Percentiles rank a stretch among this genome's conserved stretches.
These are phyloP conservation scores for Aplidium turbinatum DNA, from an alignment of 23 tunicate species.

Conservation along the genomic window DNA sequence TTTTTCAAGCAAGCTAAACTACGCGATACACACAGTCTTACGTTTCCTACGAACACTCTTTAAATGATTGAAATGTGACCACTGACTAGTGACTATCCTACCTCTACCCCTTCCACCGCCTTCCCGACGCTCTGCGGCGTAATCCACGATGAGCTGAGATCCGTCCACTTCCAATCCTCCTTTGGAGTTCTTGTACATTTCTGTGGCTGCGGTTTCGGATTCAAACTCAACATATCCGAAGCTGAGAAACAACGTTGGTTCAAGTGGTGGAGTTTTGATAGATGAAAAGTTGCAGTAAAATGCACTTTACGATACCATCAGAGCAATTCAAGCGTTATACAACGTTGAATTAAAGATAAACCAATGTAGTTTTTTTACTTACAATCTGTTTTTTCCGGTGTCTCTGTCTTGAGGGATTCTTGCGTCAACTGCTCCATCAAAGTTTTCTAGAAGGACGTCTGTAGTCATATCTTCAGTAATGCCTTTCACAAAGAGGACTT, in stretches of 20 bases:
- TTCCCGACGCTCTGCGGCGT: conserved; percentile 55
- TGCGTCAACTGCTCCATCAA: conserved; percentile 76
- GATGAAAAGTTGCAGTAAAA: too few relatives aligned
- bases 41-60: too few relatives aligned
- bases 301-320: too few relatives aligned
- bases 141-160: conserved; percentile 56
- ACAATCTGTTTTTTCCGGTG: conserved; percentile 77
- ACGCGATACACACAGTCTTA: too few relatives aligned
- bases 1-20: too few relatives aligned
- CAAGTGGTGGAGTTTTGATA: too few relatives aligned
- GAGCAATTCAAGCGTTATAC: too few relatives aligned
- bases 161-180: conserved; percentile 79
- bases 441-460: conserved; percentile 36
- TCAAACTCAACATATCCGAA: conserved; percentile 78
- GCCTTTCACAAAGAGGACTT: conserved; percentile 79
- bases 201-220: conserved; percentile 53
- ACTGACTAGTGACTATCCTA: too few relatives aligned
- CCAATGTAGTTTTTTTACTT: too few relatives aligned
- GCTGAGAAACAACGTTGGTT: conserved; percentile 13
- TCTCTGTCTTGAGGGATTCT: conserved; percentile 75
- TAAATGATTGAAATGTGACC: too few relatives aligned
- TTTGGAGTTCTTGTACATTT: conserved; percentile 49
- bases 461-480: conserved; percentile 73
- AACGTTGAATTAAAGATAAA: too few relatives aligned
- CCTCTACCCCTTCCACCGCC: conserved; percentile 56